phyloP scores from a whole-genome alignment of 2,797 vertebrate genomes.

The Remorina albescens region DNA sequence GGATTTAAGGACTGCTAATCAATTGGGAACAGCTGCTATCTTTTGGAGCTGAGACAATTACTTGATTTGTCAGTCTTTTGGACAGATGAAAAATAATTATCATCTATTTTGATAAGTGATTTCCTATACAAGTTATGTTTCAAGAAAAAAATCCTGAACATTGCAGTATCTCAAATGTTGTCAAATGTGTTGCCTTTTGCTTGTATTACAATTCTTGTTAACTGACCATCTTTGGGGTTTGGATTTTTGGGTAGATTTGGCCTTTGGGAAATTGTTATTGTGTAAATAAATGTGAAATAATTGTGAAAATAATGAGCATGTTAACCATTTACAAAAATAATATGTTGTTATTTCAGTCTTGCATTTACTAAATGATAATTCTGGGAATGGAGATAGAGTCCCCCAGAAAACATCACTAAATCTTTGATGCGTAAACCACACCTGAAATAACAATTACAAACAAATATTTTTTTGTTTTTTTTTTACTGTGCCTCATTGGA shows the following conservation, averaged over 20 bases:
- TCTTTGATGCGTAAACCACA: neutral
- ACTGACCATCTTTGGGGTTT: neutral
- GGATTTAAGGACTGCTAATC: neutral
- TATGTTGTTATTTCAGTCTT: neutral
- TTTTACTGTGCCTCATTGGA: constrained; percentile 34
- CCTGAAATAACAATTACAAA: constrained; percentile 31
- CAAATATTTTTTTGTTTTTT: no score
- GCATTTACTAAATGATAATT: constrained; percentile 1
- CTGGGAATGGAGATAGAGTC: neutral
- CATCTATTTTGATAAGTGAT: neutral
- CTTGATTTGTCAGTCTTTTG: neutral
- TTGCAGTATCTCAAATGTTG: neutral
- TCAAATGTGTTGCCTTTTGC: neutral
- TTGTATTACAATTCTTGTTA: neutral
- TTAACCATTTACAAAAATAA: neutral
- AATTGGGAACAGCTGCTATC: neutral
- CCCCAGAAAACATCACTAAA: neutral
- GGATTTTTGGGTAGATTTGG: neutral
- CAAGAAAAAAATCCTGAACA: neutral
- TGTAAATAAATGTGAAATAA: neutral
- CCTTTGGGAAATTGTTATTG: neutral
- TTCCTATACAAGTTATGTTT: neutral
- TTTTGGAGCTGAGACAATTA: neutral
- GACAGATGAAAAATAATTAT: neutral
- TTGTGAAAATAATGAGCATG: neutral